Conservation (phyloP, 2,113 vertebrate species). For the Eulemur macaco region DNA sequence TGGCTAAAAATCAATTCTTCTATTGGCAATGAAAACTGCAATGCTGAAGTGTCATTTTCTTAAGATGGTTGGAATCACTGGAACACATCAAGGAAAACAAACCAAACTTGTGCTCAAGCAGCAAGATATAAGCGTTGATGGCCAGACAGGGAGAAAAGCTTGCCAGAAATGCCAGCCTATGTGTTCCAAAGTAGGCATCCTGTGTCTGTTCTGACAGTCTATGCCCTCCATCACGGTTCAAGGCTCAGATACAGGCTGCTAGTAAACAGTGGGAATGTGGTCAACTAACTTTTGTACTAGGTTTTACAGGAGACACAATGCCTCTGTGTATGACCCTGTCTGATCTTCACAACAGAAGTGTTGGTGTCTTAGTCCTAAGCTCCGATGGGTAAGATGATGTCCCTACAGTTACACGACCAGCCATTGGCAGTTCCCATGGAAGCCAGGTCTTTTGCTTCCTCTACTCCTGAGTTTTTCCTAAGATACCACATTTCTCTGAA, state of each 20-base stretch:
- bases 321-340: not conserved
- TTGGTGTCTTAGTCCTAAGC: not conserved
- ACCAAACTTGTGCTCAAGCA: not conserved
- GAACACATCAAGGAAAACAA: not conserved
- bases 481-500: not conserved
- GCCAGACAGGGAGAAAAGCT: not conserved
- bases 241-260: not conserved
- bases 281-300: not conserved
- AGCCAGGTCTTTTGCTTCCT: not conserved
- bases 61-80: not conserved
- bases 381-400: not conserved
- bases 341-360: not conserved
- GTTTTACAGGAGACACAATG: not conserved
- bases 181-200: not conserved
- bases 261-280: not conserved
- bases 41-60: not conserved
- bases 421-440: not conserved
- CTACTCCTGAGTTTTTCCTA: not conserved
- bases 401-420: not conserved
- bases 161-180: not conserved
- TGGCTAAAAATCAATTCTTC: not conserved
- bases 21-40: not conserved
- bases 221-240: no score
- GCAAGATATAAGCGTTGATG: not conserved
- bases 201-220: not conserved